Evolutionary conservation across 2,797 vertebrate genomes (phyloP).

Genomic region (Rhinoraja longicauda): DNA sequence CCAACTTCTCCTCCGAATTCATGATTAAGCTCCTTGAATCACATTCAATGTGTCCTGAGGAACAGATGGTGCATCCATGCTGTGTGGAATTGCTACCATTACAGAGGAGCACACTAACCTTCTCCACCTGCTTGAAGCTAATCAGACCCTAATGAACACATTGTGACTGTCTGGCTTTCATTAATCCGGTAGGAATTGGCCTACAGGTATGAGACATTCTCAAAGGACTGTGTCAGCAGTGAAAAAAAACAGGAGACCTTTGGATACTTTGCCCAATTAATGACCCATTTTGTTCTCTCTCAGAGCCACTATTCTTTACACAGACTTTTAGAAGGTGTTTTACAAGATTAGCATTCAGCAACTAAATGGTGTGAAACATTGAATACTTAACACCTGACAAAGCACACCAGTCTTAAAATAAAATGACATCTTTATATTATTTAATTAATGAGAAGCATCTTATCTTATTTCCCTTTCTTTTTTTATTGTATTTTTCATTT

Average conservation of each 20-base stretch:
- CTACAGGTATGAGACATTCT: constrained; percentile 71
- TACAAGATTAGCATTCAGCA: constrained; percentile 19
- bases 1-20: no score
- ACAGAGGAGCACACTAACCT: constrained; percentile 74
- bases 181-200: constrained; percentile 83
- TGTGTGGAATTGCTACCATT: constrained; percentile 81
- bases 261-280: constrained; percentile 71
- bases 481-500: background rate
- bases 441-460: background rate
- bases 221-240: constrained; percentile 53
- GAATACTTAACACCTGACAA: constrained; percentile 21
- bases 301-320: constrained; percentile 59
- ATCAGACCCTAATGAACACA: constrained; percentile 89
- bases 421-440: background rate
- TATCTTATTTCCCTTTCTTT: background rate
- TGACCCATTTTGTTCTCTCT: constrained; percentile 64
- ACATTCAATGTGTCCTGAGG: constrained; percentile 30
- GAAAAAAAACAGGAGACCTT: constrained; percentile 60
- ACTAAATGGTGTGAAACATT: constrained; percentile 15
- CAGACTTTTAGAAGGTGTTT: constrained; percentile 41
- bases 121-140: constrained; percentile 83
- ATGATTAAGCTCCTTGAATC: no score
- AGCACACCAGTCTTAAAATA: background rate
- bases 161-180: constrained; percentile 90
- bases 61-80: constrained; percentile 91